Conservation (phyloP, 2,888 invertebrate genomes). For the Apamea crenata region DNA sequence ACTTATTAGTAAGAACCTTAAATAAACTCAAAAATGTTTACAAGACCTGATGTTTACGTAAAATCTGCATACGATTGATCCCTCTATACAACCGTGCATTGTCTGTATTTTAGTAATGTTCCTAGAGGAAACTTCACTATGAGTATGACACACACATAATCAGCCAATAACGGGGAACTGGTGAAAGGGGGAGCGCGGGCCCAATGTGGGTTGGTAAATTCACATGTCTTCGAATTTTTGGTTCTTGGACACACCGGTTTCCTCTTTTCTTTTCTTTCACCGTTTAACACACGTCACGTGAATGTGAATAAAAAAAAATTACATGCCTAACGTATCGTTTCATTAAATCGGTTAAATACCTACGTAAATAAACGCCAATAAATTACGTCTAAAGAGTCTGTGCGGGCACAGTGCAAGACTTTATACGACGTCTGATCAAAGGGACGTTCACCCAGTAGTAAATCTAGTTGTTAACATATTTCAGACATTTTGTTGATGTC, state of each 20-base stretch:
- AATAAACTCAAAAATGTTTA: conserved; percentile 31
- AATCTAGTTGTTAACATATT: conserved; percentile 33
- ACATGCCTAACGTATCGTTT: conserved; percentile 1
- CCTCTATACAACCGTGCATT: conserved; percentile 8
- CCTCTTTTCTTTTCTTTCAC: not conserved
- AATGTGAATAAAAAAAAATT: not conserved
- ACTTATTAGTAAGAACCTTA: not conserved
- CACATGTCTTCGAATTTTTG: not conserved
- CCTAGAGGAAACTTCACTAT: conserved; percentile 18
- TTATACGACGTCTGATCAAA: conserved; percentile 64
- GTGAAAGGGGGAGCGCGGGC: not conserved
- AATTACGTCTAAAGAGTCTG: conserved; percentile 47
- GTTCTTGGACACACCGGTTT: not conserved
- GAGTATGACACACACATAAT: not conserved
- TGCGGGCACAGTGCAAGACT: conserved; percentile 41
- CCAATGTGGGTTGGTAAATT: not conserved
- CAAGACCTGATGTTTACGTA: conserved; percentile 28
- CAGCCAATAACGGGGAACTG: not conserved
- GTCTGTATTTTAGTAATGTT: conserved; percentile 23
- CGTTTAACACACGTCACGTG: not conserved
- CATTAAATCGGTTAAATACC: conserved; percentile 39
- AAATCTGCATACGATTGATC: conserved; percentile 30
- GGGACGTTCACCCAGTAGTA: conserved; percentile 40
- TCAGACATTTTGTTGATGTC: conserved; percentile 55
- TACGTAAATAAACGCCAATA: conserved; percentile 51